These are phyloP conservation scores for Motacilla alba DNA, from an alignment of 2,113 vertebrate genomes.

Conservation along the genomic window DNA sequence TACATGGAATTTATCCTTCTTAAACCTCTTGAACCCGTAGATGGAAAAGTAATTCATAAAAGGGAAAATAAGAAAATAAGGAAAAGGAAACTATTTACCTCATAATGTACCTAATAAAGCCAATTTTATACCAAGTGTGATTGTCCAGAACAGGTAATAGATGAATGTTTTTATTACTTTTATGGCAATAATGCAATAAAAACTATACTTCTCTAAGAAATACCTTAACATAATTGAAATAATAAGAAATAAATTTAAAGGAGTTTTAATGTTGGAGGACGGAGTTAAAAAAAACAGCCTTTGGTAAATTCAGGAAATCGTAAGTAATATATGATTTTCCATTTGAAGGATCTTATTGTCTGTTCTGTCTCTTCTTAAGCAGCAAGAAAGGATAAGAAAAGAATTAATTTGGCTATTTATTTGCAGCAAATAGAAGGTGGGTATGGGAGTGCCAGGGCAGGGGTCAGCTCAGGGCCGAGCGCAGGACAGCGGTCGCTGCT, in stretches of 20 bases:
- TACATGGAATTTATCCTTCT: neutral
- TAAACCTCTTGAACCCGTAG: neutral
- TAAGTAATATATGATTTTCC: neutral
- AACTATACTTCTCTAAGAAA: neutral
- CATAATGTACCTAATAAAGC: neutral
- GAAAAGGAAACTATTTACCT: conserved; percentile 16
- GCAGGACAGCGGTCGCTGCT: rapidly evolving
- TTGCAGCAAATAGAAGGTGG: neutral
- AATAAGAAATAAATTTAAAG: neutral
- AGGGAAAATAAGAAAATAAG: conserved; percentile 4
- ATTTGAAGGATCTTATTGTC: neutral
- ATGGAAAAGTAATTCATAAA: neutral
- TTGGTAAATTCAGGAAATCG: neutral
- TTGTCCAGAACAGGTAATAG: conserved; percentile 14
- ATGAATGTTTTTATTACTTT: neutral
- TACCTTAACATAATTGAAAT: neutral
- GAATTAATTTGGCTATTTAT: neutral
- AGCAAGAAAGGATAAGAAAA: neutral
- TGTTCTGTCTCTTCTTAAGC: neutral
- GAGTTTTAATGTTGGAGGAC: neutral
- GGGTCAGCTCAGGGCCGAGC: rapidly evolving
- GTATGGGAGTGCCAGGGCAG: too few species aligned
- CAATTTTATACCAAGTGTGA: neutral
- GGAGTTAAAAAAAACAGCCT: neutral
- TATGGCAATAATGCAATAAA: neutral